Evolutionary conservation across 2,797 vertebrate species (phyloP).

Genomic region (Gephyroberyx darwinii): DNA sequence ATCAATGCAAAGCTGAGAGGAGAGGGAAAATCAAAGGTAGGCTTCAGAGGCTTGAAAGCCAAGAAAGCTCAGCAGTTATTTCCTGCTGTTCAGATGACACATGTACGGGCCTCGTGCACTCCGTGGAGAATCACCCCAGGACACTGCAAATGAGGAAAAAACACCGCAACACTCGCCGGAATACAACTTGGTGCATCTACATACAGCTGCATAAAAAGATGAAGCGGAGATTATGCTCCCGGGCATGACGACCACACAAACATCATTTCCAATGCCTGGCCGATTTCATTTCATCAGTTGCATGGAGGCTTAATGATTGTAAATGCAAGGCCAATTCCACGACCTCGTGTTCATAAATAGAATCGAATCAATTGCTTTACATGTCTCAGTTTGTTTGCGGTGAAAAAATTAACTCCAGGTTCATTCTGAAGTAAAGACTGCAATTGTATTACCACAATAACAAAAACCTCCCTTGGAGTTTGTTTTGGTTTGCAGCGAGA

Average conservation of each 20-base stretch:
- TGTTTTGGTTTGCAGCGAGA: background rate
- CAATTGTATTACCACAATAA: too few species aligned
- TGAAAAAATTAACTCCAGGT: too few species aligned
- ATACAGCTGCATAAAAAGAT: background rate
- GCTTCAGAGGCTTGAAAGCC: slow-evolving; percentile 67
- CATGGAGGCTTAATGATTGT: background rate
- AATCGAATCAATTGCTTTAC: too few species aligned
- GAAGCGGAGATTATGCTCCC: background rate
- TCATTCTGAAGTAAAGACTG: too few species aligned
- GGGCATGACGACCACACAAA: background rate
- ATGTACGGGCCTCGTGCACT: slow-evolving; percentile 55
- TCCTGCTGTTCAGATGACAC: slow-evolving; percentile 69
- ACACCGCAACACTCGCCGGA: slow-evolving; percentile 29
- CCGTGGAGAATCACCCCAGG: slow-evolving; percentile 41
- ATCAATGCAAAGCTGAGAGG: slow-evolving; percentile 70
- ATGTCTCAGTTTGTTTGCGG: too few species aligned
- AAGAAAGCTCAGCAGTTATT: slow-evolving; percentile 71
- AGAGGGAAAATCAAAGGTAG: slow-evolving; percentile 72
- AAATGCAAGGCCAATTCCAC: background rate
- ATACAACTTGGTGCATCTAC: slow-evolving; percentile 7
- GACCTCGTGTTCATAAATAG: background rate
- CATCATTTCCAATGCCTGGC: background rate
- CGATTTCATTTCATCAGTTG: too few species aligned
- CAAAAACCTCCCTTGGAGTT: too few species aligned
- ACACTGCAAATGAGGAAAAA: slow-evolving; percentile 37